Base-by-base conservation (phyloP, 64 coral and sea anemone genomes). In the Pocillopora damicornis region DNA sequence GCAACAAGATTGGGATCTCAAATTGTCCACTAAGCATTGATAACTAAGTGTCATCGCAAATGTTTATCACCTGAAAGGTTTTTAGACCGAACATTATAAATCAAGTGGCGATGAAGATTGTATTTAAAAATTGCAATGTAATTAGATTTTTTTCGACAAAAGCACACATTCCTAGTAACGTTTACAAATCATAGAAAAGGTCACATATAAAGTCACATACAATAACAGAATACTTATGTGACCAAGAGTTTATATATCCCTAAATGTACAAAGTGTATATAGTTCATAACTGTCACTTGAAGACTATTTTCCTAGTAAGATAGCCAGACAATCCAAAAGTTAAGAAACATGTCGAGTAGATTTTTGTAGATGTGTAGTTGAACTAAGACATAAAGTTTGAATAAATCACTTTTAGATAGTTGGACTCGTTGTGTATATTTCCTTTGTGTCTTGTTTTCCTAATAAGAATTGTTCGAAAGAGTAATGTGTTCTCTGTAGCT, bases 271-370 rank as follows among this genome's bases (percentile, higher is more conserved):
- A 69, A 84, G 37, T 85, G 81, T 73, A 85, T 72, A 85, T 72
- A 85, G 16, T 35, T 26, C 30, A 71, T 20, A 6, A 83, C 45
- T 58, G 66, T 58, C 72, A 23, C 30, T 10, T 38, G 65, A 66
- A 85, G 22, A 72, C 42, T 85, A 85, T 85, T 85, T 85, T 85
- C 81, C 57, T 72, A 83, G 81, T 71, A 69, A 85, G 64, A 85
- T 73, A 85, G 38, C 35, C 42, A 59, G 20, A 73, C 65, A 85
- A 58, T 85, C 61, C 72, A 58, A 83, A 61, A 57, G 14, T 45
- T 17, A 60, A 80, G 26, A 34, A 30, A 23, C 60, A 82, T 16
- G 26, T 65, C 20, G 22, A 15, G 22, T 65, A 71, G 79, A 38
- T 82, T 25, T 82, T 82, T 64, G 16, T 65, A 82, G 79, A 30